Evolutionary conservation across 2,888 invertebrate genomes (phyloP), one percentile per base, ranked within the genome.

Genomic region (Nomada lathburiana): DNA sequence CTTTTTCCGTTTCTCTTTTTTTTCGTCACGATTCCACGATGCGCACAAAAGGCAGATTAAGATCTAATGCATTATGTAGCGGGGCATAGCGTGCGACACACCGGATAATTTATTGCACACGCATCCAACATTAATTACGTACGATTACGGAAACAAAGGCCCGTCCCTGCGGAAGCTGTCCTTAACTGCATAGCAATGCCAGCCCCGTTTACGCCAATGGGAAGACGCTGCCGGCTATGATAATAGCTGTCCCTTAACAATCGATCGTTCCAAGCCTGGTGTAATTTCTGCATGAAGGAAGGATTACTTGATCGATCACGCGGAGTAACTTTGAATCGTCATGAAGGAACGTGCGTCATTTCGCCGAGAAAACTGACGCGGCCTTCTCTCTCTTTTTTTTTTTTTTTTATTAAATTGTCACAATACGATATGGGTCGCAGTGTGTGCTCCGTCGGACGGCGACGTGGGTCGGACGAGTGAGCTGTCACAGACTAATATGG

Each of bases 91-190:
- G 59, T 47, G 65, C 50, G 65, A 67, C 79, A 23, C n/a, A 29
- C 16, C 7, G 50, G 44, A 52, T 77, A 77, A 80, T 80, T 72
- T 72, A 63, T 77, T 42, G 62, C 63, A 68, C 52, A 50, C 29
- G 57, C 44, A 36, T 72, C 44, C 13, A 29, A 52, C 57, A 72
- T 77, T 80, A 77, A 80, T 80, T 80, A 77, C 53, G 47, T 23
- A 36, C 72, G 77, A 72, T 68, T 80, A 71, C 65, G 47, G 65
- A 50, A 47, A 80, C 77, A 77, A 77, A 72, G 77, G 67, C 29
- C 13, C 57, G 72, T 23, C 26, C 23, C 44, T 16, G 13, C 57
- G 76, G 64, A 71, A 71, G 76, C 76, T 55, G 53, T 76, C 76
- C 64, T 60, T 47, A 47, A 60, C 57, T n/a, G 52, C 23, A 50